Percentiles rank a stretch among this genome's conserved stretches.
Conservation (phyloP, 2,888 invertebrate genomes). For the Onthophagus sagittarius region DNA sequence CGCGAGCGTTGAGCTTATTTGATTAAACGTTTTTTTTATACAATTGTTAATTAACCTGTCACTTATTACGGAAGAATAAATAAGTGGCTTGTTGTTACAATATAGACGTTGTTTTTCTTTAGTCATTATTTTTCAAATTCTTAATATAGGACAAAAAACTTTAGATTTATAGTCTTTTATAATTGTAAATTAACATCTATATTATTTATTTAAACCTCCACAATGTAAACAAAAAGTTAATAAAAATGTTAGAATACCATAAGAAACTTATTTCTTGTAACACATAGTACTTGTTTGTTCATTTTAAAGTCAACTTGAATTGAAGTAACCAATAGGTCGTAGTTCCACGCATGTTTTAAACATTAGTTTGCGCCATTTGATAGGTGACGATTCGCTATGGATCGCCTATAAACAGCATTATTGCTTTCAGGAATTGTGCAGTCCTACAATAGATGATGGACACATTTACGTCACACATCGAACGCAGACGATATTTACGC, state of each 20-base stretch:
- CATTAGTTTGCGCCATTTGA: conserved; percentile 15
- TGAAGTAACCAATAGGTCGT: neutral
- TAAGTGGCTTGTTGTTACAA: neutral
- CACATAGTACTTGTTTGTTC: neutral
- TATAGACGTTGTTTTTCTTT: neutral
- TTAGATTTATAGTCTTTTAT: neutral
- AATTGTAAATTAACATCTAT: neutral
- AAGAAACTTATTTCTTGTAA: neutral
- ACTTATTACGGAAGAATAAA: neutral
- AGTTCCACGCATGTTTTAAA: conserved; percentile 17
- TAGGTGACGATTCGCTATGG: conserved; percentile 10
- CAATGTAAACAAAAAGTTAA: too few species aligned
- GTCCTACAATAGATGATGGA: neutral
- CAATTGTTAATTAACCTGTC: neutral
- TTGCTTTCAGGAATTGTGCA: conserved; percentile 7
- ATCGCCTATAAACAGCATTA: conserved; percentile 2
- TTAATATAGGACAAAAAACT: neutral
- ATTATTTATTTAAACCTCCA: neutral
- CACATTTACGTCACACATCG: conserved; percentile 7
- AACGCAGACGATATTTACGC: conserved; percentile 3
- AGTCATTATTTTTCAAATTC: neutral
- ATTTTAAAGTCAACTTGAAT: neutral
- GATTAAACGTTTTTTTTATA: neutral
- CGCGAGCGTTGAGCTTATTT: neutral
- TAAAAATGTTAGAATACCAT: too few species aligned